Evolutionary conservation across 1,140 invertebrate species (phyloP).

Genomic region (Trichonephila inaurata): DNA sequence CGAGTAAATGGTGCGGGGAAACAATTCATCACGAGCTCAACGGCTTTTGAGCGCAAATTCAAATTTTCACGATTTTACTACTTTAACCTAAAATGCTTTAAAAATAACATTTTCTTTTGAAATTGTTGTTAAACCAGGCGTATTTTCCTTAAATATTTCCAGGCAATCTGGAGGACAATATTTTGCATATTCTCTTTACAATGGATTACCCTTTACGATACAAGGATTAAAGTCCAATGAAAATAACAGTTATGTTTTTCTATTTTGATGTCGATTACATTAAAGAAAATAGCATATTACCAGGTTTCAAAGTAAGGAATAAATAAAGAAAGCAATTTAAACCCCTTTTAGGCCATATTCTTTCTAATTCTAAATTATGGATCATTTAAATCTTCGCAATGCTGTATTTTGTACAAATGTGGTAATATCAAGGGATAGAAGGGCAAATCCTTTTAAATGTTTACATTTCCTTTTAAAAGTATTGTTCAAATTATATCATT

Average conservation of each 20-base stretch:
- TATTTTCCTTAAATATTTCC: neutral
- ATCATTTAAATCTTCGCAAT: neutral
- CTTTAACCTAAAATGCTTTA: neutral
- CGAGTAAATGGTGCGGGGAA: neutral
- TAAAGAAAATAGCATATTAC: neutral
- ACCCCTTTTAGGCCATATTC: neutral
- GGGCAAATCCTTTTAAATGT: neutral
- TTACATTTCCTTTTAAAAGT: neutral
- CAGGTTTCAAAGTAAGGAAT: neutral
- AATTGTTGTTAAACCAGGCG: neutral
- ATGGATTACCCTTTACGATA: neutral
- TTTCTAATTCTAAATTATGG: neutral
- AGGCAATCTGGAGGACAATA: neutral
- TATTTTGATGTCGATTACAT: neutral
- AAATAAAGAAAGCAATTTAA: neutral
- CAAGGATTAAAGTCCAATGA: constrained; percentile 20
- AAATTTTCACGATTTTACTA: neutral
- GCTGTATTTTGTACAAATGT: neutral
- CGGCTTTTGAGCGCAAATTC: neutral
- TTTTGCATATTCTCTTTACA: neutral
- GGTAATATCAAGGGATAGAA: neutral
- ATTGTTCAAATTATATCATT: neutral
- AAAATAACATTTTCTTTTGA: neutral
- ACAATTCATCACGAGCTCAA: constrained; percentile 8
- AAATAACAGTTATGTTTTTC: neutral